Evolutionary conservation across 1,140 invertebrate genomes (phyloP), one percentile per base, ranked within the genome.

Genomic region (Yoshiicerus persimilis): DNA sequence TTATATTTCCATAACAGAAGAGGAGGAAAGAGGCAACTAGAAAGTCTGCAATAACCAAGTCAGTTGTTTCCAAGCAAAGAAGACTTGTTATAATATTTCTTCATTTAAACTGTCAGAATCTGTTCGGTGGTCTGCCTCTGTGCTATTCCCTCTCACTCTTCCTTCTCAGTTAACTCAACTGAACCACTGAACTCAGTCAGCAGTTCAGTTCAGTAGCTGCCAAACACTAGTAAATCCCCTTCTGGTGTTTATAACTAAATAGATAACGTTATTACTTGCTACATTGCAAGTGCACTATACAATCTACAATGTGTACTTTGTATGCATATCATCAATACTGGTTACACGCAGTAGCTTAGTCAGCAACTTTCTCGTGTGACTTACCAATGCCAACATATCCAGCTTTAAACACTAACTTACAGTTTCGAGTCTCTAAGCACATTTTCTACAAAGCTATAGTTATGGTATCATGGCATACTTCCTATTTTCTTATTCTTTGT

Each of bases 41-140:
- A 13, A 83, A 34, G 77, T n/a, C 8, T 36, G 34, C 32, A 83
- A 38, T 23, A 83, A 36, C 32, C 32, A 83, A 23, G 84, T 10
- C 41, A 86, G 84, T 62, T 56, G 38, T 56, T 30, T 47, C n/a
- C 27, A 84, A 84, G 83, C 39, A 27, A 30, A 70, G 25, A n/a
- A 36, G 27, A 80, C 34, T 38, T 80, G 27, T 80, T 80, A 23
- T 10, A 70, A 70, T 80, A 80, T 80, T 80, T 80, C 75, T 80
- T 80, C 75, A 80, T 80, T 80, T 38, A 36, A 38, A 38, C 75
- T 80, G 75, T 80, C 75, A 80, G 75, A 80, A 80, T 36, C 20
- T 38, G 30, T 80, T 80, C 16, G 47, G 20, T n/a, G 47, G 47
- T 56, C 8, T 16, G 47, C 47, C n/a, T n/a, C 16, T 16, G n/a